Evolutionary conservation across 2,113 vertebrate species (phyloP), one percentile per base, ranked within the genome.

Genomic region (Megaleporinus macrocephalus): DNA sequence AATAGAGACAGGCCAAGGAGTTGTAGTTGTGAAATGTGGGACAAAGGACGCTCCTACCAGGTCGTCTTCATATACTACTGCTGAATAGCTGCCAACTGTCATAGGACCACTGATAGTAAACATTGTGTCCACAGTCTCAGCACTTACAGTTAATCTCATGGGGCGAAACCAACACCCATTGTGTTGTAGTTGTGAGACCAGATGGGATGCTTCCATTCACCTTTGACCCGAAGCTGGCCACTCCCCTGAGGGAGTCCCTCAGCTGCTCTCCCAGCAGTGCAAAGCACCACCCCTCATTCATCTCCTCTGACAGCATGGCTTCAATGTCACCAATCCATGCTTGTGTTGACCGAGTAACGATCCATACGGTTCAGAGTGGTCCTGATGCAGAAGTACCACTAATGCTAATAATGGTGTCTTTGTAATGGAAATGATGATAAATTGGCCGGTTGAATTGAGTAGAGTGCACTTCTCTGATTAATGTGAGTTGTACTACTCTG

Each of bases 401-500:
- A 75, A 76, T 44, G 68, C 66, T 59, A 68, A 33, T 68, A 77
- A 69, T n/a, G 47, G 61, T 71, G 33, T 71, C 76, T 72, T 73
- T 73, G 77, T 73, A 12, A 12, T 83, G 77, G 53, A 68, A 81
- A 84, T 73, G 33, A 24, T 84, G 47, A 84, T 53, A 15, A 59
- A 77, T 76, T 76, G 65, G 26, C 36, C 69, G 66, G 65, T 49
- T 29, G 57, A 27, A 53, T 71, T 75, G n/a, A 79, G 18, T 29
- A 61, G 69, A 76, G 66, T 73, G 78, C 81, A 53, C 44, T 80
- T 80, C 29, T 49, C 47, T 86, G 36, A 80, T 86, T 83, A 77
- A 77, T 71, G 61, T 61, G 59, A 59, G 69, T 72, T 15, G 7
- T 53, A 49, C 63, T 22, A 57, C 20, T 73, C 33, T 47, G 71